Conservation (phyloP, 2,888 invertebrate species). For the Drosophila quasianomalipes region DNA sequence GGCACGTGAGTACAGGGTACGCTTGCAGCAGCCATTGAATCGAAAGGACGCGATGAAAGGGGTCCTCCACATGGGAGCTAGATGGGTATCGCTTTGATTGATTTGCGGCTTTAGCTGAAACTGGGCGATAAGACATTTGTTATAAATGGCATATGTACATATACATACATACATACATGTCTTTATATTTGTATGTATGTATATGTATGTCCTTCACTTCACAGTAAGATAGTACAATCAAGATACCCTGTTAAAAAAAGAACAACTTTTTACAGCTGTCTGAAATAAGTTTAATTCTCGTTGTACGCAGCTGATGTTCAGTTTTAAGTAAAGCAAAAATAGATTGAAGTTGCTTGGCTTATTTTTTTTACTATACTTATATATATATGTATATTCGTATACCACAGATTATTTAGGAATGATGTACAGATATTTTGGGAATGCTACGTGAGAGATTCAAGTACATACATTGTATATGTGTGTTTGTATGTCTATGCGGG, state of each 20-base stretch:
- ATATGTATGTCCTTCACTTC: slow-evolving; percentile 40
- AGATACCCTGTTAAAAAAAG: slow-evolving; percentile 27
- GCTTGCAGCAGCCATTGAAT: slow-evolving; percentile 3
- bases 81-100: slow-evolving; percentile 29
- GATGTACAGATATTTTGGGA: slow-evolving; percentile 1
- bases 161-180: slow-evolving; percentile 8
- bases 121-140: slow-evolving; percentile 30
- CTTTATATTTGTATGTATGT: background rate
- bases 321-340: background rate
- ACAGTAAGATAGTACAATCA: slow-evolving; percentile 33
- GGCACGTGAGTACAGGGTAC: background rate
- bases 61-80: slow-evolving; percentile 11
- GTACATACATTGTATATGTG: slow-evolving; percentile 7
- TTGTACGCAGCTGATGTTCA: background rate
- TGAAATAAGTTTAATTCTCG: background rate
- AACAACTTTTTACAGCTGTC: background rate
- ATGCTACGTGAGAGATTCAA: slow-evolving; percentile 24
- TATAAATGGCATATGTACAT: slow-evolving; percentile 33
- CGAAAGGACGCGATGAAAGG: slow-evolving; percentile 15
- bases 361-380: background rate
- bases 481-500: too few relatives aligned
- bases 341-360: background rate
- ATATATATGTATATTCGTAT: background rate
- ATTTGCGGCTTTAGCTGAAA: slow-evolving; percentile 10
- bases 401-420: slow-evolving; percentile 5